A percentile compares a stretch with the other conserved stretches of the same genome.
Conservation (phyloP, 2,113 vertebrate genomes). For the Muntiacus muntjak region DNA sequence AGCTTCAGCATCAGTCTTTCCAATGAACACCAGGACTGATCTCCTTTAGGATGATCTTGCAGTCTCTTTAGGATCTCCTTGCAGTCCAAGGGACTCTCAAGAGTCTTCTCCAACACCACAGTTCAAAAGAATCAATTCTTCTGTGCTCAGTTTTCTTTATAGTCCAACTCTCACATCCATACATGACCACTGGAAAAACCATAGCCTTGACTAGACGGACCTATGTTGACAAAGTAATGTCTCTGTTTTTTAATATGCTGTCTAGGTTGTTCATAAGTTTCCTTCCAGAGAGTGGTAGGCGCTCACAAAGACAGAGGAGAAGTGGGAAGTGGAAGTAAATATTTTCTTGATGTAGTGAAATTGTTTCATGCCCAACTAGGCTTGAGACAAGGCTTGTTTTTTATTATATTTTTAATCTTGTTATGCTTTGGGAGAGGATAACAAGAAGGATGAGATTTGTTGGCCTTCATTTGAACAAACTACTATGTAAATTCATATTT, state of each 20-base stretch:
- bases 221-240: no score
- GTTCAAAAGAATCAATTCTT: not conserved
- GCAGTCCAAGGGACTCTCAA: not conserved
- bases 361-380: not conserved
- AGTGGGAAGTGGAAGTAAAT: not conserved
- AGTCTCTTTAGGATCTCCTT: not conserved
- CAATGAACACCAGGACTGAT: not conserved
- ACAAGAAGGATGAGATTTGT: not conserved
- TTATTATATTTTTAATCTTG: not conserved
- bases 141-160: no score
- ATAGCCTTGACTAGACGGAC: no score
- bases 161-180: no score
- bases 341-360: not conserved
- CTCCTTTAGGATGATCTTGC: not conserved
- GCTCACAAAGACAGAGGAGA: not conserved
- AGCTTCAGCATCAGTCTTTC: not conserved
- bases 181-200: no score
- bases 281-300: not conserved
- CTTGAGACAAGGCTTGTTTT: not conserved
- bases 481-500: not conserved
- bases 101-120: not conserved
- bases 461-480: not conserved
- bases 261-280: no score
- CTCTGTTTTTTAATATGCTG: no score
- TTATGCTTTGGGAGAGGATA: not conserved